Percentiles rank a stretch among this genome's conserved stretches.
Conservation (phyloP, 2,888 invertebrate genomes). For the Ectropis crepuscularia region DNA sequence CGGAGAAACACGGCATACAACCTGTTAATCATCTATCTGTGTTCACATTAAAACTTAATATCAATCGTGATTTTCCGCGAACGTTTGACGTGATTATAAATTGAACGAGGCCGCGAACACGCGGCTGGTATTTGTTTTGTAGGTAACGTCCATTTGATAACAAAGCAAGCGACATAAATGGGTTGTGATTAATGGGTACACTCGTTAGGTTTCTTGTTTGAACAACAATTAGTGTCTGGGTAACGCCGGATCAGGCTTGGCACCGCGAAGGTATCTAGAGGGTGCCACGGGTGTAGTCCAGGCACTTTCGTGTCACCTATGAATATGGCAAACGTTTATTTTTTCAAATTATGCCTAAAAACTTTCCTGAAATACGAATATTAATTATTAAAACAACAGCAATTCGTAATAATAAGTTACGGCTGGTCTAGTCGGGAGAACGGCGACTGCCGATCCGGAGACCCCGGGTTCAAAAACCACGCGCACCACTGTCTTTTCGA, state of each 20-base stretch:
- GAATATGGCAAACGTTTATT: neutral
- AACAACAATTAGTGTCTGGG: constrained; percentile 64
- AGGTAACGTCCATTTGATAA: constrained; percentile 56
- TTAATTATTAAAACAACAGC: neutral
- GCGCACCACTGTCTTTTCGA: too few species aligned
- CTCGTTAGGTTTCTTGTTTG: constrained; percentile 70
- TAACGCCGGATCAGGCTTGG: constrained; percentile 35
- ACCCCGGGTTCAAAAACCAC: too few species aligned
- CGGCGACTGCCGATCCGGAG: too few species aligned
- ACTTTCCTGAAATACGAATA: neutral
- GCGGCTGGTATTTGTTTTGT: constrained; percentile 44
- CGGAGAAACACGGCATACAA: too few species aligned
- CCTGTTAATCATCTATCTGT: neutral
- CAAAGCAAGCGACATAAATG: constrained; percentile 58
- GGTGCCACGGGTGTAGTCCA: neutral
- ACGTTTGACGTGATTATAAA: constrained; percentile 35
- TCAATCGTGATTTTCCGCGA: constrained; percentile 21
- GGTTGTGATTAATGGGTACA: constrained; percentile 65
- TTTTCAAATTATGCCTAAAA: neutral
- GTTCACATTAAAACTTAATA: constrained; percentile 17
- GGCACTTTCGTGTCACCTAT: neutral
- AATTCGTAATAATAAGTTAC: neutral
- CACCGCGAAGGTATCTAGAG: constrained; percentile 19
- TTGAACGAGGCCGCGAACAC: constrained; percentile 21
- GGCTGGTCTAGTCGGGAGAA: too few species aligned